phyloP scores from a whole-genome alignment of 2,888 invertebrate species.

The Phasia obesa region DNA sequence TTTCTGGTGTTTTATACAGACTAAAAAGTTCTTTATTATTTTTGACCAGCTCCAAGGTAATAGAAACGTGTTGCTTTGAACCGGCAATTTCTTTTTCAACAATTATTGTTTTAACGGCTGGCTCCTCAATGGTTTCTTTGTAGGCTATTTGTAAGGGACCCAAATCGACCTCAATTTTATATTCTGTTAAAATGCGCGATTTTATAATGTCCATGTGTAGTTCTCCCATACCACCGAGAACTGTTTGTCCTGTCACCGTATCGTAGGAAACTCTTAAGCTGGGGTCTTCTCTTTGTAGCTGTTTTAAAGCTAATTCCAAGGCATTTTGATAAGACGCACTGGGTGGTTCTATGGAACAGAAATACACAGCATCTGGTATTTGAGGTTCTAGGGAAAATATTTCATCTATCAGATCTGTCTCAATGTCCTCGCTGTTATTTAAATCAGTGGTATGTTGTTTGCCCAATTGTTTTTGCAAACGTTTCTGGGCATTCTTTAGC shows the following conservation, averaged over 20 bases:
- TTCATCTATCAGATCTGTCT: constrained; percentile 73
- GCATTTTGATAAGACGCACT: constrained; percentile 88
- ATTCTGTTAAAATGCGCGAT: constrained; percentile 93
- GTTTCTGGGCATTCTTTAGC: constrained; percentile 85
- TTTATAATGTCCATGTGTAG: constrained; percentile 97
- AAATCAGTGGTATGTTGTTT: constrained; percentile 16
- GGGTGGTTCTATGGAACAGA: constrained; percentile 97
- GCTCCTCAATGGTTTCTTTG: constrained; percentile 87
- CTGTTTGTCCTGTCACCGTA: constrained; percentile 92
- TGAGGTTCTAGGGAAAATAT: constrained; percentile 84
- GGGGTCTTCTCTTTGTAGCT: constrained; percentile 95
- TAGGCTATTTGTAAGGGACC: constrained; percentile 97
- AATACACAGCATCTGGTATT: constrained; percentile 97
- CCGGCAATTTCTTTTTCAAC: constrained; percentile 82
- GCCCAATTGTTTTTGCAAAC: constrained; percentile 75
- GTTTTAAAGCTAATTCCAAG: constrained; percentile 90
- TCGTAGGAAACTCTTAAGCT: constrained; percentile 90
- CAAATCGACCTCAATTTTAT: constrained; percentile 94
- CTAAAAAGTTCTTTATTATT: constrained; percentile 83
- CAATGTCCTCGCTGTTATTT: constrained; percentile 75
- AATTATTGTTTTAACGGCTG: constrained; percentile 74
- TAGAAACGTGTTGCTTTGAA: constrained; percentile 79
- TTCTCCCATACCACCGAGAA: constrained; percentile 97
- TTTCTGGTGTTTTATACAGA: constrained; percentile 87
- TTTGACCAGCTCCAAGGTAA: constrained; percentile 81